Evolutionary conservation across 2,113 vertebrate genomes (phyloP), one percentile per base, ranked within the genome.

Genomic region (Chloroceryle aenea): DNA sequence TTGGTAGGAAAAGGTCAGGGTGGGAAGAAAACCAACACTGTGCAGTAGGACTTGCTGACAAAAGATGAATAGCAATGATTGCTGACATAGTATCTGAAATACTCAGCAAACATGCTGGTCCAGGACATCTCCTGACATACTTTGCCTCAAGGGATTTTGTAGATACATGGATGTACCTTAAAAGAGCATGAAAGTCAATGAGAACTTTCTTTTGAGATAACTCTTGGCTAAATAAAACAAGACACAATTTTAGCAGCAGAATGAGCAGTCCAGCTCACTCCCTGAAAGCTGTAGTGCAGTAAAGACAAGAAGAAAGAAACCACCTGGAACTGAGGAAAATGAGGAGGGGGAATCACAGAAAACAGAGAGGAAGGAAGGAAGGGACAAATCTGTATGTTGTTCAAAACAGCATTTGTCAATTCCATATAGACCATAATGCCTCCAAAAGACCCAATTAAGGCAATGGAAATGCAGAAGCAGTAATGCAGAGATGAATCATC

Each of bases 401-500:
- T 89, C 74, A 63, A 94, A 96, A 95, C 36, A 90, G 82, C 64
- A 68, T 81, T 77, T 92, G 59, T 40, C 72, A 86, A 78, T 84
- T 74, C 79, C 68, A 67, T 91, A 88, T 61, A 90, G 82, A 78
- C 53, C 66, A 62, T 30, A 76, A 74, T 40, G 36, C 59, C 88
- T 95, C 92, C 32, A 13, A 90, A 93, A 96, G 83, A 78, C 59
- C 83, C 34, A 95, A 96, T 93, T 96, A 94, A 94, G 85, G 96
- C 82, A 96, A 86, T 92, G 88, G 87, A 90, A 97, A 93, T 38
- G 79, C 72, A 91, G 91, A 91, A 95, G 72, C 87, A 95, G 52
- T 94, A 96, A 94, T 18, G 85, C 93, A 93, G 90, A 93, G 90
- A 93, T 96, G 93, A 96, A 97, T 96, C 95, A 96, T 96, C 90